Percentiles rank a stretch among this genome's conserved stretches.
phyloP scores from a whole-genome alignment of 2,797 vertebrate genomes.

The Chanos chanos region DNA sequence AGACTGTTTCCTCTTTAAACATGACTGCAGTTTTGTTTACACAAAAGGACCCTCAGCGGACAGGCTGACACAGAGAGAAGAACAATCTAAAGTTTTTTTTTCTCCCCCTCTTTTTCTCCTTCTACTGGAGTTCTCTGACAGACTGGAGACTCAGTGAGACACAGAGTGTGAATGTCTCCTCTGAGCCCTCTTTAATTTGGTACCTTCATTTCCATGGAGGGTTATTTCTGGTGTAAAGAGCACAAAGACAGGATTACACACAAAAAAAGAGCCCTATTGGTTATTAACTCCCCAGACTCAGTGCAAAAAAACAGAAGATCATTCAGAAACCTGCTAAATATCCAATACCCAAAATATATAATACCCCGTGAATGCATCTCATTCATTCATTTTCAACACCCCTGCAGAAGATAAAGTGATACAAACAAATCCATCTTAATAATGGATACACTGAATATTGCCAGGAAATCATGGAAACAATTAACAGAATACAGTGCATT shows the following conservation, averaged over 20 bases:
- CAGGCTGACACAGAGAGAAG: too few relatives aligned
- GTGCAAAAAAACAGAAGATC: conserved; percentile 28
- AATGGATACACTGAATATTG: conserved; percentile 47
- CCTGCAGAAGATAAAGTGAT: conserved; percentile 23
- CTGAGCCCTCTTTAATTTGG: conserved; percentile 30
- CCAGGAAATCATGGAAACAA: conserved; percentile 11
- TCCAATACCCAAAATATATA: conserved; percentile 37
- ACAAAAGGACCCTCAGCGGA: too few relatives aligned
- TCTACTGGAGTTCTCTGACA: not conserved
- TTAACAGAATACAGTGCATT: too few relatives aligned
- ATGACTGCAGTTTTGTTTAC: not conserved
- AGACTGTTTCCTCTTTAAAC: not conserved
- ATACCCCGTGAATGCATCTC: too few relatives aligned
- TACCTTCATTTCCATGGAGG: conserved; percentile 28
- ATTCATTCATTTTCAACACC: conserved; percentile 20
- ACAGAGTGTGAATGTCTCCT: conserved; percentile 9
- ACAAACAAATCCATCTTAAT: conserved; percentile 28
- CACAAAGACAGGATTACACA: conserved; percentile 34
- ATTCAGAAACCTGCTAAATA: conserved; percentile 19
- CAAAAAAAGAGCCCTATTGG: conserved; percentile 21
- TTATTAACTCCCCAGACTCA: conserved; percentile 42
- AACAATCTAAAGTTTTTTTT: too few relatives aligned
- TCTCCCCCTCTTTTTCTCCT: too few relatives aligned
- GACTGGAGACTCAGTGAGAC: not conserved
- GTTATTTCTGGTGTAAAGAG: conserved; percentile 29